Percentiles rank a stretch among this genome's conserved stretches.
Evolutionary conservation across 1,140 invertebrate genomes (phyloP).

Genomic region (Acromyrmex heyeri): DNA sequence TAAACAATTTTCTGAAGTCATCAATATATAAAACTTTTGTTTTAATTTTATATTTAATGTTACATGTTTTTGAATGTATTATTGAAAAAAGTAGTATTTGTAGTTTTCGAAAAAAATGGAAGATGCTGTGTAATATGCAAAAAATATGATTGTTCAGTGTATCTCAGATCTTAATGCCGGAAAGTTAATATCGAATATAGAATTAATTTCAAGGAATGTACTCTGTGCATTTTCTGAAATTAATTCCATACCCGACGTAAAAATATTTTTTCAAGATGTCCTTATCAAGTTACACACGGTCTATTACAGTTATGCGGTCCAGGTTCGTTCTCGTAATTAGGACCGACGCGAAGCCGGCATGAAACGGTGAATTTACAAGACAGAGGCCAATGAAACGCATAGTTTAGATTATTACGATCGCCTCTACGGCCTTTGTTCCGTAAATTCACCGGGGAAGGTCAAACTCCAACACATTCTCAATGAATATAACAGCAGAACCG

Average conservation of each 20-base stretch:
- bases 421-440: conserved; percentile 67
- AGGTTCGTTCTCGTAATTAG: conserved; percentile 65
- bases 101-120: not conserved
- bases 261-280: conserved; percentile 30
- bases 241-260: too few relatives aligned
- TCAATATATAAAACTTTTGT: not conserved
- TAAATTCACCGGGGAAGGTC: conserved; percentile 37
- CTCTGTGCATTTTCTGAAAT: too few relatives aligned
- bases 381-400: conserved; percentile 69
- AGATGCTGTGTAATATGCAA: not conserved
- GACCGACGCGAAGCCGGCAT: conserved; percentile 29
- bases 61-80: too few relatives aligned
- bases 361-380: conserved; percentile 70
- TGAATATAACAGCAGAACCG: conserved; percentile 57
- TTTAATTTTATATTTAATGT: not conserved
- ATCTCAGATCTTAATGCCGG: not conserved
- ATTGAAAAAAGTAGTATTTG: not conserved
- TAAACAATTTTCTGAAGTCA: not conserved
- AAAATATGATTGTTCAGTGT: not conserved
- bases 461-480: not conserved
- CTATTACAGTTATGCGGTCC: conserved; percentile 47
- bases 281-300: conserved; percentile 42
- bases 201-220: conserved; percentile 14
- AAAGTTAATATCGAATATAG: not conserved
- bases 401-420: conserved; percentile 74